These are phyloP conservation scores for Vanacampus margaritifer DNA, from an alignment of 2,113 vertebrate species.

Conservation along the genomic window DNA sequence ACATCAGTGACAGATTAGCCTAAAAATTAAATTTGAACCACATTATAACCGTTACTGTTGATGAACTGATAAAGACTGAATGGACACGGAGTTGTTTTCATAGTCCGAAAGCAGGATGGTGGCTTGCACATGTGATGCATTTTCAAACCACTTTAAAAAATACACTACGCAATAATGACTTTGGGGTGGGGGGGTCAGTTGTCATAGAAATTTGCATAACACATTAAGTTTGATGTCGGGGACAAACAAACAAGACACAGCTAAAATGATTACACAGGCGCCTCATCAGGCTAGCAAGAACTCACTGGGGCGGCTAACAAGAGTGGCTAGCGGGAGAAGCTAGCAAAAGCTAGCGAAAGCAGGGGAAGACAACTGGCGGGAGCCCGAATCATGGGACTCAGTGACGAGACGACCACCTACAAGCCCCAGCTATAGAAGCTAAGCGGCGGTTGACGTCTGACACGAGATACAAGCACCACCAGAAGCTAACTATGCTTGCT, in stretches of 20 bases:
- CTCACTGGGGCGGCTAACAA: no score
- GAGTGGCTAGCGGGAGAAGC: no score
- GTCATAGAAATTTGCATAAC: background rate
- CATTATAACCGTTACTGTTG: constrained; percentile 17
- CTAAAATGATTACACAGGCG: no score
- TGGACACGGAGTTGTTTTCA: constrained; percentile 48
- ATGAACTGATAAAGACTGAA: constrained; percentile 55
- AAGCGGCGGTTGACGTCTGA: no score
- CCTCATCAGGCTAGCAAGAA: no score
- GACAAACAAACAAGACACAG: background rate
- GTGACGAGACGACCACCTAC: no score
- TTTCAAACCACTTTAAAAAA: background rate
- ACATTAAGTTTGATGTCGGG: background rate
- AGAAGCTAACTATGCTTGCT: no score
- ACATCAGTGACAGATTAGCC: background rate
- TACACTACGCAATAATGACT: background rate
- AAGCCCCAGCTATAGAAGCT: no score
- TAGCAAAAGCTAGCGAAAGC: no score
- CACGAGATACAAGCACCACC: no score
- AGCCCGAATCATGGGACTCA: no score
- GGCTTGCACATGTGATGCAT: constrained; percentile 33
- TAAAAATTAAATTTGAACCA: background rate
- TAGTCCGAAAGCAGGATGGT: constrained; percentile 33
- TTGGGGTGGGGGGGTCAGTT: background rate
- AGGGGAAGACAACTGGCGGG: no score